Base-by-base conservation (phyloP, 2,888 invertebrate genomes). In the Fragum fragum region DNA sequence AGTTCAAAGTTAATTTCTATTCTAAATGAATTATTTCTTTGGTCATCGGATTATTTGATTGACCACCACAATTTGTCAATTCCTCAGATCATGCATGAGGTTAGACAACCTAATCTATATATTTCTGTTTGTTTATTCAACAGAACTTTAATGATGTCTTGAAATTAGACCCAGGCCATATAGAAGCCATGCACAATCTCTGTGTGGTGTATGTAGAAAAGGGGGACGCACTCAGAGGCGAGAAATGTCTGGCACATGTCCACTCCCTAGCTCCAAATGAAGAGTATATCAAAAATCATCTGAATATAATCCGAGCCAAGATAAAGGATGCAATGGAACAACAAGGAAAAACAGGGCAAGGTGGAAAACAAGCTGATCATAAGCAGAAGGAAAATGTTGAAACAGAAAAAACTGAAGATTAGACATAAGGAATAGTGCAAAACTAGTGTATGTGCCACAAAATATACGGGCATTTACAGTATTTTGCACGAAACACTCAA, bases 191-290 rank as follows among this genome's bases (percentile, higher is more conserved):
- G 59, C 99, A 99, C 95, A 99, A 99, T 95, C 95, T 99, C 29
- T 99, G 99, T 95, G 99, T 99, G 9, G 98, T 99, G 0, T 97
- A 97, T 89, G 98, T 99, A 7, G 99, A 99, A 94, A 96, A 97
- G 52, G 98, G 98, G 14, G 96, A 97, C 90, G 95, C 99, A 36
- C 95, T 96, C n/a, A 95, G 96, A 73, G 99, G 99, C 0, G 97
- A 97, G 88, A 96, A 96, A 72, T 99, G 99, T 93, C 96, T 99
- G 23, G 96, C 96, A 69, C 96, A 96, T 69, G 98, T 98, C 0
- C 91, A 91, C 9, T 76, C 90, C 7, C 95, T 98, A 29, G 98
- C 98, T 0, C 99, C 99, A 0, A 96, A 96, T 80, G 99, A 99
- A 94, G 97, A 97, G 90, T 99, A 99, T 95, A 97, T 99, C 57